Base-by-base conservation (phyloP, 92 coral and sea anemone genomes). In the Phenganax subtilis region DNA sequence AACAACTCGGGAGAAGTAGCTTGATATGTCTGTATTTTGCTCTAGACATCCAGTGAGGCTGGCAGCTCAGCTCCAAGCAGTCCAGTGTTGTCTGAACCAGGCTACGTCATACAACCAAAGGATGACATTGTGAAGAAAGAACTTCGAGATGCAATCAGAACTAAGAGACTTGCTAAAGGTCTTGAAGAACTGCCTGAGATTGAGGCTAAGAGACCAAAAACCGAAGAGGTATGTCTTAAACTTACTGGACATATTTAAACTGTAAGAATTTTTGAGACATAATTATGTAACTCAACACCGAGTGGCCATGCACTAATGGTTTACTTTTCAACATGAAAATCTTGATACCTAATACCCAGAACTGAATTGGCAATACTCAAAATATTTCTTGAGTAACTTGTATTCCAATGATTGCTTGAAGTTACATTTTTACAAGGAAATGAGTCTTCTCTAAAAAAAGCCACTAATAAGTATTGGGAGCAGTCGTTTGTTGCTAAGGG, bases 121-220 rank as follows among this genome's bases (percentile, higher is more conserved):
- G 97, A 96, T 64, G 99, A 88, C 16, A 51, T 68, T 28, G 93
- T 96, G 0, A 93, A 93, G 85, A 69, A 87, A 29, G 99, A 92
- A 68, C 86, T 96, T 37, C 91, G 91, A 31, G 89, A 90, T 61
- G 99, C 96, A 10, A 96, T 96, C 53, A 82, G 89, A 82, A 87
- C 90, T 6, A 82, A 93, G 82, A 73, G 99, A 55, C 94, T 86
- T 5, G 99, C 99, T 15, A 90, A 89, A 75, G 99, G 99, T 9
- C 89, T 96, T 28, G 96, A 96, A 3, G 99, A 90, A 81, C 83
- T 96, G 85, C 99, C 99, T 56, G 83, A 83, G 20, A 11, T 90
- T 27, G 99, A 96, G 14, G 80, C 93, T 0, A 90, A 89, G 83
- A 90, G 85, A 86, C 91, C 97, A 1, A 88, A 82, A 73, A 54